These are phyloP conservation scores for Accipiter cooperii DNA, from an alignment of 2,113 vertebrate genomes.

Conservation along the genomic window DNA sequence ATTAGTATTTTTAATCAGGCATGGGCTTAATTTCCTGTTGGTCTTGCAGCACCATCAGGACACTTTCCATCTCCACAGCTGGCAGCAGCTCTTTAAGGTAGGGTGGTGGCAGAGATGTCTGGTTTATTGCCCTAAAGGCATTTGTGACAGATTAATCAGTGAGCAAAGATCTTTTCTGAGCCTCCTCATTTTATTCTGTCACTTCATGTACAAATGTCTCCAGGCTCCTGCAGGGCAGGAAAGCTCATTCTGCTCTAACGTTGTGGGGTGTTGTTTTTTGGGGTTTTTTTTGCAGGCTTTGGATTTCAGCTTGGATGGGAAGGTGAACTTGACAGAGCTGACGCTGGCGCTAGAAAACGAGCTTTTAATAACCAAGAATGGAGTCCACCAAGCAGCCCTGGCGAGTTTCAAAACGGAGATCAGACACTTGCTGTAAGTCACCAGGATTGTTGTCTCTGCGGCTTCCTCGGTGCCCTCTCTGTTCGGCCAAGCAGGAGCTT, in stretches of 20 bases:
- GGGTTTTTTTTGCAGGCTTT: slow-evolving; percentile 75
- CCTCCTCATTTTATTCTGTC: background rate
- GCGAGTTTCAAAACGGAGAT: slow-evolving; percentile 93
- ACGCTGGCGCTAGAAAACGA: slow-evolving; percentile 90
- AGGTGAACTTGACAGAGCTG: slow-evolving; percentile 85
- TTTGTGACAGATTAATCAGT: background rate
- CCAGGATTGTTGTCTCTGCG: accelerated
- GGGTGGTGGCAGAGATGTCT: background rate
- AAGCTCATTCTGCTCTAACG: accelerated
- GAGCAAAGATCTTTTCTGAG: background rate
- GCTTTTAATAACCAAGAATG: slow-evolving; percentile 86
- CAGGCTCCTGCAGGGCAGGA: background rate
- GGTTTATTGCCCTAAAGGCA: background rate
- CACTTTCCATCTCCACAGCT: background rate
- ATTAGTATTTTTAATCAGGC: background rate
- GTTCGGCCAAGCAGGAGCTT: background rate
- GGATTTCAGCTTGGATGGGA: slow-evolving; percentile 86
- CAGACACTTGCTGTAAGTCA: slow-evolving; percentile 86
- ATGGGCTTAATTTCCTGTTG: background rate
- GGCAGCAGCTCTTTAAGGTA: background rate
- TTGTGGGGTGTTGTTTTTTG: accelerated
- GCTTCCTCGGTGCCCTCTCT: accelerated
- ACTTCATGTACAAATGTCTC: background rate
- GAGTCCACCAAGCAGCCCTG: slow-evolving; percentile 86
- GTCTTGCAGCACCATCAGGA: background rate